These are phyloP conservation scores for Lycaena phlaeas DNA, from an alignment of 2,888 invertebrate genomes.

Conservation along the genomic window DNA sequence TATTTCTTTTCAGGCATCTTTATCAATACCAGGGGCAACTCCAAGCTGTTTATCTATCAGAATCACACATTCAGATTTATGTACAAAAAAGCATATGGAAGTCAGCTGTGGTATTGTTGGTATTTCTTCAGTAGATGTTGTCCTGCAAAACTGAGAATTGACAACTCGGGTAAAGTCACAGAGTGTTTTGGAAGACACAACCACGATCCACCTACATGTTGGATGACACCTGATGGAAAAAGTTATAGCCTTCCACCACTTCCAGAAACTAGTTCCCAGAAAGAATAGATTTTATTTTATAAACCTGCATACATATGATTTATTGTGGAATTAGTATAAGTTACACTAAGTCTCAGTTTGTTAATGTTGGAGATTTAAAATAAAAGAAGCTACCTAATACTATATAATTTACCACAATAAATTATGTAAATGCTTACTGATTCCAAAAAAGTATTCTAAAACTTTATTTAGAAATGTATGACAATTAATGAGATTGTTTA, in stretches of 20 bases:
- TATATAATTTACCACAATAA: no score
- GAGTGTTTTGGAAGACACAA: conserved; percentile 62
- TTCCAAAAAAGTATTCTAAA: no score
- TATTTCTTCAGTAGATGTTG: conserved; percentile 66
- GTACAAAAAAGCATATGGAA: conserved; percentile 68
- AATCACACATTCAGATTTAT: conserved; percentile 67
- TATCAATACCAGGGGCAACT: conserved; percentile 65
- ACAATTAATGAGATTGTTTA: no score
- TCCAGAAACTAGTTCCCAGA: conserved; percentile 38
- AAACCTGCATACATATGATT: neutral
- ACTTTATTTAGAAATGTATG: no score
- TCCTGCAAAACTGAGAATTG: conserved; percentile 59
- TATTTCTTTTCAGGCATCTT: conserved; percentile 57
- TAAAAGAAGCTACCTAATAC: no score
- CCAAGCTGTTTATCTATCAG: conserved; percentile 63
- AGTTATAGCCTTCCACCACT: conserved; percentile 56
- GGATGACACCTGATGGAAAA: conserved; percentile 67
- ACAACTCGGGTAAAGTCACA: conserved; percentile 58
- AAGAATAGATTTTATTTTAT: conserved; percentile 7
- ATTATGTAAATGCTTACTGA: no score
- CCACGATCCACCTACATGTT: conserved; percentile 63
- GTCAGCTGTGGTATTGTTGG: conserved; percentile 68
- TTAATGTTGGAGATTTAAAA: no score
- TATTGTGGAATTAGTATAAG: no score
- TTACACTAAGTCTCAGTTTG: no score